Percentiles rank a stretch among this genome's conserved stretches.
Conservation (phyloP, 2,113 vertebrate genomes). For the Eidolon helvum region DNA sequence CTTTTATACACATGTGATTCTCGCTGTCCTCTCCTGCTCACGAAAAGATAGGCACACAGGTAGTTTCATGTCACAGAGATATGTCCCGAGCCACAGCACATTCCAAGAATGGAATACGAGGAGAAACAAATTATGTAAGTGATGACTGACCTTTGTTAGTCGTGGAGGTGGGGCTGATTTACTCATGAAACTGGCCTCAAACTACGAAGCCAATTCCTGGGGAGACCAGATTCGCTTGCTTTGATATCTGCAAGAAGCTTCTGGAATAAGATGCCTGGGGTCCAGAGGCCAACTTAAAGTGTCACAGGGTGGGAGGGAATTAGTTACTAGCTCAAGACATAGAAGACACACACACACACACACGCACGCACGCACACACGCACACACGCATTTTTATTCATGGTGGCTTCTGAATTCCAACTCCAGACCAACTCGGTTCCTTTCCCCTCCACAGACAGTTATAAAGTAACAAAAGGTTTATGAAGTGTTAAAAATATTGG, state of each 20-base stretch:
- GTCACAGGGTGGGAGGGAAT: neutral
- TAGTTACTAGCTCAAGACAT: neutral
- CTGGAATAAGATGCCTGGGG: neutral
- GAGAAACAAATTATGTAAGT: neutral
- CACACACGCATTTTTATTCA: neutral
- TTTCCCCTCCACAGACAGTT: neutral
- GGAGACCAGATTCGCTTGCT: neutral
- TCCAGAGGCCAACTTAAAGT: neutral
- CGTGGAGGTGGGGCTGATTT: neutral
- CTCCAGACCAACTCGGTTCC: neutral
- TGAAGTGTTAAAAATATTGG: neutral
- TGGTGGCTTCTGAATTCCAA: neutral
- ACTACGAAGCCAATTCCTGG: neutral
- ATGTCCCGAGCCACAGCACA: neutral
- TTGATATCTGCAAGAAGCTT: neutral
- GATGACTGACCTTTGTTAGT: neutral
- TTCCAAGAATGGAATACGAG: neutral
- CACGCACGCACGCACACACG: accelerated
- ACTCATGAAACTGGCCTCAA: neutral
- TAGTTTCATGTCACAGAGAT: neutral
- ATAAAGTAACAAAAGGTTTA: neutral
- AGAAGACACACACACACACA: neutral
- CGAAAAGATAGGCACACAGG: neutral
- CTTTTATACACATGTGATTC: neutral
- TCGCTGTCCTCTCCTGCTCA: neutral